Evolutionary conservation across 1,140 invertebrate genomes (phyloP), one percentile per base, ranked within the genome.

Genomic region (Fopius arisanus): DNA sequence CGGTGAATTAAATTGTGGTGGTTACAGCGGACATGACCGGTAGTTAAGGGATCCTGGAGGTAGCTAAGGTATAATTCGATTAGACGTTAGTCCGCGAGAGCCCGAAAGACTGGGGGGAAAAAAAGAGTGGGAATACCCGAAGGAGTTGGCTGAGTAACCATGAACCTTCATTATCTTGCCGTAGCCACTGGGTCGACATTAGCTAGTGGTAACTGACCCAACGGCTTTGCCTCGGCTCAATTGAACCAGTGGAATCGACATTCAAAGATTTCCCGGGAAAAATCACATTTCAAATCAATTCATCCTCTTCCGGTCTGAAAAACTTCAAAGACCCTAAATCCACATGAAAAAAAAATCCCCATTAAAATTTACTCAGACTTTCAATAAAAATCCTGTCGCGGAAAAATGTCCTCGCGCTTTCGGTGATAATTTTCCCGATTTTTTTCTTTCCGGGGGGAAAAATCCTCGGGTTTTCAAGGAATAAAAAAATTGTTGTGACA

Each of bases 151-250:
- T 65, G 40, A 59, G 63, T 48, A 41, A 62, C 51, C 81, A 84
- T 84, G 84, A 85, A 86, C 84, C 81, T 87, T 86, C 81, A 86
- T 87, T 87, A 86, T 85, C 81, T 87, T 87, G 82, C 79, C 81
- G 82, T 78, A 73, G 72, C 78, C 79, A 79, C 79, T 80, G 73
- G 77, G 75, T 83, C 79, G 78, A 65, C 79, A 86, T 87, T 87
- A 86, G 82, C 79, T 82, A 75, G 78, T 77, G 77, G 79, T 83
- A 86, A 83, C 83, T 81, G 83, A 83, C 79, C 82, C 80, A 82
- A 87, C 80, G 79, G 81, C 80, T 84, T 81, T 77, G 26, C 10
- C 77, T 81, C 73, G 75, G 81, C 78, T 82, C 84, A 87, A 87
- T 85, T 86, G 82, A 85, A 84, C 76, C 75, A 84, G 77, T 80